phyloP scores from a whole-genome alignment of 1,140 invertebrate species.

The Adoxophyes honmai region DNA sequence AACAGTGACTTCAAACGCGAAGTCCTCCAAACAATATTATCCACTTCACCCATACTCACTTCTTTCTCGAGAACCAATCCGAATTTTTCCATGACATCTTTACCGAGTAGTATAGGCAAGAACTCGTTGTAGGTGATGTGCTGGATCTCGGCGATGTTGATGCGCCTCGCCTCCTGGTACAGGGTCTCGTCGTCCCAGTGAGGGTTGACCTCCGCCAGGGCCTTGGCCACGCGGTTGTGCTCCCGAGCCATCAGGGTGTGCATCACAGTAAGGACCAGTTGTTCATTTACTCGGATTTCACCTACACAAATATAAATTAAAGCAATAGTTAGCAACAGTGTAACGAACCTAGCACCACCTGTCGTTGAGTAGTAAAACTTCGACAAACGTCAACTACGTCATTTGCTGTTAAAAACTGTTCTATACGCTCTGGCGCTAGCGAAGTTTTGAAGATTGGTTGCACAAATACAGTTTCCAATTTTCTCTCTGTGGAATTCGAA shows the following conservation, averaged over 20 bases:
- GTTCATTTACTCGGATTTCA: conserved; percentile 96
- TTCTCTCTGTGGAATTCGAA: too few relatives aligned
- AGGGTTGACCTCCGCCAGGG: conserved; percentile 88
- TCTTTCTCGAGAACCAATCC: conserved; percentile 90
- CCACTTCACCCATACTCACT: too few relatives aligned
- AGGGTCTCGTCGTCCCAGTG: conserved; percentile 97
- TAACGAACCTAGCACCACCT: too few relatives aligned
- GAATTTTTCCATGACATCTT: conserved; percentile 95
- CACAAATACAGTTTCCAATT: too few relatives aligned
- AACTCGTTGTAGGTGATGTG: conserved; percentile 97
- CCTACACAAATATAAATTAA: conserved; percentile 79
- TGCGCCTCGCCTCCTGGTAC: conserved; percentile 94
- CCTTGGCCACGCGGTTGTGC: conserved; percentile 91
- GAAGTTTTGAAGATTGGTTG: too few relatives aligned
- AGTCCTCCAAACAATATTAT: too few relatives aligned
- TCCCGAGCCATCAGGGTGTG: conserved; percentile 93
- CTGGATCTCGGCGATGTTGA: conserved; percentile 93
- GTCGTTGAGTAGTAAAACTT: too few relatives aligned
- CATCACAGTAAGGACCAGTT: conserved; percentile 92
- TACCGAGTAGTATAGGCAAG: conserved; percentile 94
- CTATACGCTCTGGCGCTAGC: too few relatives aligned
- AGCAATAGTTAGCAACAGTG: too few relatives aligned
- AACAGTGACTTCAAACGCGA: too few relatives aligned
- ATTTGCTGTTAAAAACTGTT: too few relatives aligned
- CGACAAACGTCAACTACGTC: too few relatives aligned